Conservation (phyloP, 2,113 vertebrate genomes). For the Candoia aspera region DNA sequence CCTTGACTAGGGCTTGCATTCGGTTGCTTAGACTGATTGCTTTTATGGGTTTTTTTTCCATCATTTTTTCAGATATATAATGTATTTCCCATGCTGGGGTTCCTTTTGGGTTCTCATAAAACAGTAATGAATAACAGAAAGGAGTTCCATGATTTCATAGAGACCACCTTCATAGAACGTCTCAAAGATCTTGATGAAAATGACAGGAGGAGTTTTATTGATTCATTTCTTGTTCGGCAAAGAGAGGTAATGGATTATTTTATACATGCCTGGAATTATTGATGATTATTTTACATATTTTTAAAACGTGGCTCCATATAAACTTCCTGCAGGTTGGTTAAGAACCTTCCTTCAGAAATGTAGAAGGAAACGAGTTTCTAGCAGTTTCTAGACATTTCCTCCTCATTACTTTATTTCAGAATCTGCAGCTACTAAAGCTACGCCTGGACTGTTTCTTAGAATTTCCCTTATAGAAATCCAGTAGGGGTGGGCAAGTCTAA, state of each 20-base stretch:
- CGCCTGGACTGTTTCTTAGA: background rate
- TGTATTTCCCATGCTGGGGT: background rate
- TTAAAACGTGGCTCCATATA: background rate
- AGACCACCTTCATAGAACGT: background rate
- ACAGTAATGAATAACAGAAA: background rate
- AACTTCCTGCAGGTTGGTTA: background rate
- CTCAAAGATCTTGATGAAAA: background rate
- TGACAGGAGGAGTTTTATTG: background rate
- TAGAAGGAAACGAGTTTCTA: no score
- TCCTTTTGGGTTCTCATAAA: background rate
- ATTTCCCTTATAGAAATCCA: background rate
- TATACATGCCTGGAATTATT: background rate
- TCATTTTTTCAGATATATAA: background rate
- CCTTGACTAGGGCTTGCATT: background rate
- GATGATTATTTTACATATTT: background rate
- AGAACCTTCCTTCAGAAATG: background rate
- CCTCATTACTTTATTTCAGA: no score
- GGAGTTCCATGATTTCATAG: background rate
- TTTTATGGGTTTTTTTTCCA: background rate
- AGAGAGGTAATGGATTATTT: background rate
- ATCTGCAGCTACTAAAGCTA: no score
- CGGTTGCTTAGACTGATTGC: background rate
- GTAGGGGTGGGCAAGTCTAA: background rate
- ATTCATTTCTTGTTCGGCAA: background rate
- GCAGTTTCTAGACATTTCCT: no score